phyloP scores from a whole-genome alignment of 2,797 vertebrate genomes.

The Pseudochirops corinnae region DNA sequence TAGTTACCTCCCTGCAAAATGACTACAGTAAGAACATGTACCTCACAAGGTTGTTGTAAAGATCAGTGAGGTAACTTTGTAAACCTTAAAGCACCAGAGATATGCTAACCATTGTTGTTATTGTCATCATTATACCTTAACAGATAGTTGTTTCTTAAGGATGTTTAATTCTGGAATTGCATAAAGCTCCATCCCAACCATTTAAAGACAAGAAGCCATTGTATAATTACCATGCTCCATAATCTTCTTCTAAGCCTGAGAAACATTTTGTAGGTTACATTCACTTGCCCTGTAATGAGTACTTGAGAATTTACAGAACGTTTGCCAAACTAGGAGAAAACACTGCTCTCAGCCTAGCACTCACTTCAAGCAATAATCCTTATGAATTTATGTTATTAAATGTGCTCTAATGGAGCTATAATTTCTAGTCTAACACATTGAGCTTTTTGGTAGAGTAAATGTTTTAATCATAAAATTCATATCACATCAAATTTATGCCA shows the following conservation, averaged over 20 bases:
- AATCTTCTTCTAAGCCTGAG: not conserved
- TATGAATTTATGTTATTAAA: constrained; percentile 32
- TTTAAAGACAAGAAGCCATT: constrained; percentile 9
- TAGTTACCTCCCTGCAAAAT: not conserved
- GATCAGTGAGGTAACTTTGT: not conserved
- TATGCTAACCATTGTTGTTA: not conserved
- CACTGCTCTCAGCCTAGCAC: constrained; percentile 21
- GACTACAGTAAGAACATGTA: not conserved
- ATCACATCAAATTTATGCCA: constrained; percentile 2
- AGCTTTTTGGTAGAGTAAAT: constrained; percentile 25
- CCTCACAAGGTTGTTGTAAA: not conserved
- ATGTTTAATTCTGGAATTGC: not conserved
- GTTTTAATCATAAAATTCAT: constrained; percentile 24
- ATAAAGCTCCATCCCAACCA: not conserved
- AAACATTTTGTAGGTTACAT: not conserved
- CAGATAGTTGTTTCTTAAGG: not conserved
- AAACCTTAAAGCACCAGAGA: not conserved
- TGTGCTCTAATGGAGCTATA: constrained; percentile 6
- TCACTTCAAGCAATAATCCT: constrained; percentile 55
- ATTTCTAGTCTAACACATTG: constrained; percentile 14
- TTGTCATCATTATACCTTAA: not conserved
- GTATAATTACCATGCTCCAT: not conserved
- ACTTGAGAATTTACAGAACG: constrained; percentile 42
- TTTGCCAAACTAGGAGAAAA: constrained; percentile 54
- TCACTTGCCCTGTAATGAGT: constrained; percentile 40